Percentiles rank a stretch among this genome's conserved stretches.
Evolutionary conservation across 2,113 vertebrate genomes (phyloP).

Genomic region (Microtus montanus): DNA sequence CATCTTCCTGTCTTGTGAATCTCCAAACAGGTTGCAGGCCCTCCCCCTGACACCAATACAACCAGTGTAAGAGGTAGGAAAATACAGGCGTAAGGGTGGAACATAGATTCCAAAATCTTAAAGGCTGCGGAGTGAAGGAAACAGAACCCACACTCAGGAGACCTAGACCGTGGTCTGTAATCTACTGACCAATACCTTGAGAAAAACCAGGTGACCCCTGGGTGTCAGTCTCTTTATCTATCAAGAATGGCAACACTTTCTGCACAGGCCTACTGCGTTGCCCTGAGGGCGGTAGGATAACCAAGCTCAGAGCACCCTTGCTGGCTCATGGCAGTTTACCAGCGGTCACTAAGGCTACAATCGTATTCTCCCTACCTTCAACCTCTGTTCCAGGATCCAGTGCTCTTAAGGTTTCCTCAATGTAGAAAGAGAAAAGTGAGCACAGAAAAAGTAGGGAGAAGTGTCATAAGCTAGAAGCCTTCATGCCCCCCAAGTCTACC

Average conservation of each 20-base stretch:
- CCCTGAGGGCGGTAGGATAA: not conserved
- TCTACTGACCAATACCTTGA: not conserved
- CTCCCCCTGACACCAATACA: not conserved
- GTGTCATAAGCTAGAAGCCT: not conserved
- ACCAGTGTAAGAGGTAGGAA: not conserved
- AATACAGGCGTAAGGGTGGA: not conserved
- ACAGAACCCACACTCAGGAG: not conserved
- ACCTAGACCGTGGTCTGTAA: not conserved
- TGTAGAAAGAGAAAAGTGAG: not conserved
- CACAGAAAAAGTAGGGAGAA: not conserved
- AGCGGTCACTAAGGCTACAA: not conserved
- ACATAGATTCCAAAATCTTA: not conserved
- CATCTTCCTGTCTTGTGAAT: not conserved
- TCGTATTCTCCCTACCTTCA: not conserved
- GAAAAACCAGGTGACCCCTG: not conserved
- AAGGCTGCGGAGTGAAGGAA: not conserved
- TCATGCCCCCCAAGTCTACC: not conserved
- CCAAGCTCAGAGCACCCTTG: not conserved
- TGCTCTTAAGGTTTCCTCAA: not conserved
- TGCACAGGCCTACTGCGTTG: not conserved
- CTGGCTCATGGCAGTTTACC: not conserved
- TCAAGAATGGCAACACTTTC: not conserved
- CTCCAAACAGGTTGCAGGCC: not conserved
- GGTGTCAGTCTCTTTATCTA: not conserved
- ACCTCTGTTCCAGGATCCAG: not conserved